phyloP scores from a whole-genome alignment of 1,140 invertebrate species.

The Cherax destructor region DNA sequence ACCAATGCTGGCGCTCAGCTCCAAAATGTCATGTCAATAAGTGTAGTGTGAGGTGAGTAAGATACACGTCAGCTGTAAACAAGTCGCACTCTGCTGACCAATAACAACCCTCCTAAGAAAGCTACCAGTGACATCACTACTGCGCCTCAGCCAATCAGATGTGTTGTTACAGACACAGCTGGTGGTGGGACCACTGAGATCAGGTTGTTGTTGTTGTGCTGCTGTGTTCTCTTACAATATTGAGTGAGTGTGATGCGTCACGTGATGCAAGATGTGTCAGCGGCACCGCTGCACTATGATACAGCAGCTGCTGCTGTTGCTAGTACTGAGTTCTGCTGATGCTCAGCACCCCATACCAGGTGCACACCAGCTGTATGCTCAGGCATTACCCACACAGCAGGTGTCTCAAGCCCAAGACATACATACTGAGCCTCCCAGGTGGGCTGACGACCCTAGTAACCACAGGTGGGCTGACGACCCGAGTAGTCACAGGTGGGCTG shows the following conservation, averaged over 20 bases:
- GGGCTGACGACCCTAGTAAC: neutral
- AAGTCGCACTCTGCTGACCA: neutral
- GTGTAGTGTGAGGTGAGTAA: no score
- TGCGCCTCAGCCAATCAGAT: neutral
- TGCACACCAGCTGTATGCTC: neutral
- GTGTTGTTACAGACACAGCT: no score
- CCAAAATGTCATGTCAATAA: no score
- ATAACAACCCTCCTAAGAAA: neutral
- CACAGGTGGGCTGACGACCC: no score
- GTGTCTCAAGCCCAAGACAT: neutral
- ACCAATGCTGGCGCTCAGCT: no score
- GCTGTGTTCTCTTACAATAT: no score
- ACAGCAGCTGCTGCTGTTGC: conserved; percentile 11
- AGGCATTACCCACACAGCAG: neutral
- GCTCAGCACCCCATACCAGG: neutral
- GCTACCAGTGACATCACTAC: neutral
- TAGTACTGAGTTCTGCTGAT: neutral
- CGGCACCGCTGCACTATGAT: conserved; percentile 27
- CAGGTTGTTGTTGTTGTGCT: neutral
- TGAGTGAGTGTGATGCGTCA: conserved; percentile 19
- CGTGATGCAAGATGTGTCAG: conserved; percentile 49
- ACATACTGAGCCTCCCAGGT: neutral
- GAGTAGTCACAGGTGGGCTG: neutral
- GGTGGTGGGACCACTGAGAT: conserved; percentile 25
- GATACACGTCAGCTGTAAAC: conserved; percentile 33